A percentile compares a stretch with the other conserved stretches of the same genome.
phyloP scores from a whole-genome alignment of 2,113 vertebrate species.

The Pluvianellus socialis region DNA sequence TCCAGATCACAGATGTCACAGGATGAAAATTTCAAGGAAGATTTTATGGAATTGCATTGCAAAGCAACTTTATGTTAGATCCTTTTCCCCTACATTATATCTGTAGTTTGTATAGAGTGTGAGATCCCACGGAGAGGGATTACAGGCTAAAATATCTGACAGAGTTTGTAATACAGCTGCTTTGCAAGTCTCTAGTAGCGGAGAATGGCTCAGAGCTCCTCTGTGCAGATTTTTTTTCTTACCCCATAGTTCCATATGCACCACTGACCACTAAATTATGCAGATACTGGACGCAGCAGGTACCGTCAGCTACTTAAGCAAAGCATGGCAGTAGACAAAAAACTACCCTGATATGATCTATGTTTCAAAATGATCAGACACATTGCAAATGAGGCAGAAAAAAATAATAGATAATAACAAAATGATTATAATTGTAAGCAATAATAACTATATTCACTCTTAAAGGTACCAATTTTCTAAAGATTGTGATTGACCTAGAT shows the following conservation, averaged over 20 bases:
- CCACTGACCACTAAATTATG: background rate
- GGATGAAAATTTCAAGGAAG: background rate
- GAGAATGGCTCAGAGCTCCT: background rate
- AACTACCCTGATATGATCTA: background rate
- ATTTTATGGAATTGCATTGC: background rate
- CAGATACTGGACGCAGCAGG: background rate
- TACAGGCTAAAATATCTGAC: background rate
- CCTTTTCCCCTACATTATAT: background rate
- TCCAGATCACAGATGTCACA: background rate
- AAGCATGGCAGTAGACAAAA: background rate
- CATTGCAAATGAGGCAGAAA: background rate
- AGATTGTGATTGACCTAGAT: background rate
- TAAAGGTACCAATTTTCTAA: constrained; percentile 15
- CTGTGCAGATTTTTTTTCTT: background rate
- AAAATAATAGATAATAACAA: background rate
- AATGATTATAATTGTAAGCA: background rate
- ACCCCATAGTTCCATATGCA: background rate
- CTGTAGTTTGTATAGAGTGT: background rate
- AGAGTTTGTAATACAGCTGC: background rate
- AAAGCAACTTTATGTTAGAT: background rate
- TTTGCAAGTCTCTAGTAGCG: background rate
- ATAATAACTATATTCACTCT: background rate
- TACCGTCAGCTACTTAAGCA: background rate
- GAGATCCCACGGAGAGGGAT: background rate
- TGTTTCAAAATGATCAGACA: background rate